Evolutionary conservation across 2,888 invertebrate genomes (phyloP), one percentile per base, ranked within the genome.

Genomic region (Tribolium freemani): DNA sequence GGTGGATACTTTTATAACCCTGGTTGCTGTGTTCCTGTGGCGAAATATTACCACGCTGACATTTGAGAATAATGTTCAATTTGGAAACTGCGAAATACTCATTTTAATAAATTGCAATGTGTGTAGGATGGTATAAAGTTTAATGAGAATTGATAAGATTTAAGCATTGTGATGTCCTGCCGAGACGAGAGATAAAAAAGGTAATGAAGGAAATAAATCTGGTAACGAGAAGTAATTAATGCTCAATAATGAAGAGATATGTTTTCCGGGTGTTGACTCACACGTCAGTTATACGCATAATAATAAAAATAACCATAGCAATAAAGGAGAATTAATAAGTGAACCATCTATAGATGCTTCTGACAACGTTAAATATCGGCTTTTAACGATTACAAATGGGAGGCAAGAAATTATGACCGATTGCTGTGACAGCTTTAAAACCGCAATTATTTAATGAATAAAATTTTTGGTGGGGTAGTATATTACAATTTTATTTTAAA

Each of bases 11-110:
- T 53, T 51, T 53, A 53, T 30, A 64, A 53, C 38, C 53, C 57
- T 51, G 48, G 26, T 9, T 57, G 44, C 21, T 9, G 30, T 30
- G 45, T 45, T 58, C 58, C 58, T 53, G 64, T 38, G 13, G 66
- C 26, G 66, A 67, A 56, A 67, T 56, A 67, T 46, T 54, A 20
- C 46, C 9, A 26, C 56, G 56, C 54, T 56, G 66, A 67, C 66
- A 45, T 67, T 67, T 66, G 3, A 46, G 13, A 53, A 10, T 57
- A 38, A 57, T 26, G 53, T 20, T 20, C 26, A 53, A 53, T 53
- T 53, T 26, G 4, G 53, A 26, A 53, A 53, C 38, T 8, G 38
- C 38, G 8, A 38, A 38, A 38, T 8, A 9, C 26, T 20, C 20
- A 16, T 48, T 48, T 11, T 48, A 48, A 48, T 48, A 48, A 48